Base-by-base conservation (phyloP, 2,113 vertebrate species). In the Ploceus nigricollis region DNA sequence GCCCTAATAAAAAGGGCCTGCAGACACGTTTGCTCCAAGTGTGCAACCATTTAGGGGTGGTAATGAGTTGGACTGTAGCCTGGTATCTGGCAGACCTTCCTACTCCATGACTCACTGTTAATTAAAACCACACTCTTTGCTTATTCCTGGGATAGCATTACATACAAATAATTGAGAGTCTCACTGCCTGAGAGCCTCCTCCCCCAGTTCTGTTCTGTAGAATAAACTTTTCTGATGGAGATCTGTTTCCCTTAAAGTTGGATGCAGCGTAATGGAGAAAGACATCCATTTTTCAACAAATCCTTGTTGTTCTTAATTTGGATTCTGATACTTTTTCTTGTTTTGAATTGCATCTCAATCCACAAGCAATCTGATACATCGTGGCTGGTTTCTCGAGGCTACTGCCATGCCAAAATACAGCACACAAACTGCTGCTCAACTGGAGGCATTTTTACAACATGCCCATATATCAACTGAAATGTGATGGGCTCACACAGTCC, bases 101-200 rank as follows among this genome's bases (percentile, higher is more conserved):
- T 71, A 82, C 82, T 97, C 93, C 91, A 94, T 97, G 97, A 97
- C 97, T 97, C 96, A 54, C 75, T 93, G 93, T 94, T 97, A 97
- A 98, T 98, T 98, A 97, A 98, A 98, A 97, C 97, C 97, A 97
- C 86, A 97, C 97, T 98, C 88, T 91, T 87, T 96, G 94, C 73
- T 97, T 97, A 94, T 88, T 78, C 42, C 87, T 96, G 92, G 92
- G 97, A 97, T 95, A 92, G 33, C 39, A 2, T 94, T 95, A 96
- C 94, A 93, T 71, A 93, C 85, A 84, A 97, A 97, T 96, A 91
- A 95, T 90, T 79, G 93, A 77, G 83, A 87, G 65, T 53, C 93
- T 86, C 63, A 63, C 63, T 77, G 82, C 76, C 68, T 89, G 58
- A 77, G 23, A 66, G 51, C 40, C 63, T 94, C 58, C 60, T 87